phyloP scores from a whole-genome alignment of 2,797 vertebrate species.

The Euthynnus affinis region DNA sequence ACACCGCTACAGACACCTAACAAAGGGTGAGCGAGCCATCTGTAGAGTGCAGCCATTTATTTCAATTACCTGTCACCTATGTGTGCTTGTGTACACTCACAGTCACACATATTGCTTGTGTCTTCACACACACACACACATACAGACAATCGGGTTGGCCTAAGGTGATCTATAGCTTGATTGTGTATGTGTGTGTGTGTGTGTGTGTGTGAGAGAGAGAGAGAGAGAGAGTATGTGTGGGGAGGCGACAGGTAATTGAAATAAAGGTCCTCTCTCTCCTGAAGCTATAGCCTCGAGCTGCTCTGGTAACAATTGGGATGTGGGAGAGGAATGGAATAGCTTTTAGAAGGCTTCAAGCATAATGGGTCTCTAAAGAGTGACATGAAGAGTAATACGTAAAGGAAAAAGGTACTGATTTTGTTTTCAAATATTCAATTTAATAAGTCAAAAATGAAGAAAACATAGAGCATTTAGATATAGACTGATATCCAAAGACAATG shows the following conservation, averaged over 20 bases:
- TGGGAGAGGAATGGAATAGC: constrained; percentile 12
- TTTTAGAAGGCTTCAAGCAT: constrained; percentile 2
- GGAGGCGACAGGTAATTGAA: constrained; percentile 62
- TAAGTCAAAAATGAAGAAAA: neutral
- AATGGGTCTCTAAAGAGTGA: neutral
- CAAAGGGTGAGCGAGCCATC: constrained; percentile 17
- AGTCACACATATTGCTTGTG: neutral
- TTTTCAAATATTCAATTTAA: neutral
- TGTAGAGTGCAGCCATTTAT: constrained; percentile 44
- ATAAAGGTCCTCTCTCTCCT: constrained; percentile 48
- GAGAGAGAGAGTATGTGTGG: constrained; percentile 1
- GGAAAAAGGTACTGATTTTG: neutral
- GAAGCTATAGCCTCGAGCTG: constrained; percentile 34
- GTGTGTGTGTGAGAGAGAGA: constrained; percentile 21
- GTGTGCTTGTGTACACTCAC: neutral
- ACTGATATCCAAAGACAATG: neutral
- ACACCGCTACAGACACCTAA: constrained; percentile 27
- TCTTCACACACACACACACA: neutral
- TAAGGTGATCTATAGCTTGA: constrained; percentile 48
- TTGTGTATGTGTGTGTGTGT: constrained; percentile 20
- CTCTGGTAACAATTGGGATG: constrained; percentile 41
- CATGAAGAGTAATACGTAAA: neutral
- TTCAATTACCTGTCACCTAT: constrained; percentile 52
- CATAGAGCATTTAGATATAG: neutral
- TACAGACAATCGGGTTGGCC: constrained; percentile 5